A percentile compares a stretch with the other conserved stretches of the same genome.
These are phyloP conservation scores for Chloebia gouldiae DNA, from an alignment of 2,113 vertebrate species.

Conservation along the genomic window DNA sequence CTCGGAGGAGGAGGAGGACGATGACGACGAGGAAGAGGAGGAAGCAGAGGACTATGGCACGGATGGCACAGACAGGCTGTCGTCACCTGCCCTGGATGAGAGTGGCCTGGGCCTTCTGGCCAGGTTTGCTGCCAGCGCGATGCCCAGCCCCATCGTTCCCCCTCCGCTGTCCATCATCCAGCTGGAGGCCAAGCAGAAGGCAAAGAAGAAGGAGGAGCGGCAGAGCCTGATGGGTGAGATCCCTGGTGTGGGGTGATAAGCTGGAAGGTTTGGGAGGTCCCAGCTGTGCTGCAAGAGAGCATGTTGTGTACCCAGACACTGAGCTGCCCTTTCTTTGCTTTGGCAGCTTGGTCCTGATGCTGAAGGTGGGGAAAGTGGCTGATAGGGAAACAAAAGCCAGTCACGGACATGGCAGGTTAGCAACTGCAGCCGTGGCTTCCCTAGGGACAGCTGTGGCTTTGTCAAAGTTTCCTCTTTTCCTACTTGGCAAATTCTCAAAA, in stretches of 20 bases:
- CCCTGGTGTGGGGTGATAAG: fast-evolving
- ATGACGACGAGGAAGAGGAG: conserved; percentile 77
- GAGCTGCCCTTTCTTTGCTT: neutral
- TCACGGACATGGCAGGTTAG: neutral
- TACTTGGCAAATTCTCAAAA: neutral
- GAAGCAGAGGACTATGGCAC: conserved; percentile 72
- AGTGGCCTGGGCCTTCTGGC: conserved; percentile 92
- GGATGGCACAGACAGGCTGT: conserved; percentile 72
- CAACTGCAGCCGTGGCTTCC: neutral
- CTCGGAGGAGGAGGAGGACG: conserved; percentile 75
- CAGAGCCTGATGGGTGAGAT: conserved; percentile 88
- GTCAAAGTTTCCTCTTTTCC: neutral
- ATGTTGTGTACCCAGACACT: neutral
- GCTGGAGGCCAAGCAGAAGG: conserved; percentile 87
- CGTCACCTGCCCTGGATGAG: conserved; percentile 83
- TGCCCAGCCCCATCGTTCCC: conserved; percentile 84
- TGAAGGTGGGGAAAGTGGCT: neutral
- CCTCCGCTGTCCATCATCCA: conserved; percentile 82
- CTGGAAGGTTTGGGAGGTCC: neutral
- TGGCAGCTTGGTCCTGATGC: neutral
- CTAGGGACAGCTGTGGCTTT: neutral
- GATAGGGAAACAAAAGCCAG: neutral
- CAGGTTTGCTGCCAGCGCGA: conserved; percentile 88
- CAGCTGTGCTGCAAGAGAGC: neutral
- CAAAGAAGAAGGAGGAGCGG: conserved; percentile 87